Evolutionary conservation across 2,113 vertebrate genomes (phyloP), one percentile per base, ranked within the genome.

Genomic region (Junco hyemalis): DNA sequence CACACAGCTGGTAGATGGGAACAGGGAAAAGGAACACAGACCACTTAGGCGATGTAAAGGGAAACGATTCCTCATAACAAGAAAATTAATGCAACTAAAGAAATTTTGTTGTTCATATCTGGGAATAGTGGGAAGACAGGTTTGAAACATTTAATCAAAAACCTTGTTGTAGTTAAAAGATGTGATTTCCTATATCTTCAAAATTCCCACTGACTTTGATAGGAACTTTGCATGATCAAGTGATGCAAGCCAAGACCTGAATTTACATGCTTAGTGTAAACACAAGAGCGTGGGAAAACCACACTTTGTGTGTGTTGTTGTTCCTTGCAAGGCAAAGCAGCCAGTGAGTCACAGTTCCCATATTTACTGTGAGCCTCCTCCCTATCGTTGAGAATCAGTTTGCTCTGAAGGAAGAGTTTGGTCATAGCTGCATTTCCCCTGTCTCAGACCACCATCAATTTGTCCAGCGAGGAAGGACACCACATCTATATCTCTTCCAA

Each of bases 21-120:
- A 47, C 42, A 63, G 21, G 7, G 23, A 54, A 81, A 88, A 64
- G 11, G 14, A 86, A 79, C 22, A 29, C 8, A 2, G 0, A 15
- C 7, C 1, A 0, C 0, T 0, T 9, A 54, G 20, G 8, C 21
- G 2, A n/a, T 47, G 40, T 14, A 74, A 93, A 81, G 5, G 2
- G 14, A 60, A 87, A 44, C 26, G 68, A 79, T 53, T 81, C 9
- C 11, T 16, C 12, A 33, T 23, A 14, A 35, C 29, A 69, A 71
- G 31, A 36, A 74, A 81, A 63, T 48, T 38, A 70, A 60, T 26
- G 59, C 4, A 78, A 28, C 8, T 40, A 45, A 64, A 19, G 24
- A 78, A 73, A 56, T 47, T 38, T 47, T 40, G 1, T 33, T 66
- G 2, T 66, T 81, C 29, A 3, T 24, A 48, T 51, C 25, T 77